Evolutionary conservation across 2,888 invertebrate genomes (phyloP).

Genomic region (Eupithecia insigniata): DNA sequence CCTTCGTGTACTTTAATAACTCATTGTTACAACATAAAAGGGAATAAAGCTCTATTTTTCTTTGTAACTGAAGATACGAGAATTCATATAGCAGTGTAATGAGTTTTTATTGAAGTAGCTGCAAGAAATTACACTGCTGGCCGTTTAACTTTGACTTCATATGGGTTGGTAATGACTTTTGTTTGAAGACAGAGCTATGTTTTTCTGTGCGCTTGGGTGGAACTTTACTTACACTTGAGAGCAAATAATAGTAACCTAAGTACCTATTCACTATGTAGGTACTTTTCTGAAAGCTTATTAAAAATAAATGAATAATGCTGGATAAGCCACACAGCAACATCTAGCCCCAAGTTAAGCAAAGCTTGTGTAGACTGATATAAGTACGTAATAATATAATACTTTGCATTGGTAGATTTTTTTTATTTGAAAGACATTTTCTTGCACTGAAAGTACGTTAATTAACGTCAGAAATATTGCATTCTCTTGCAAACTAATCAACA

Average conservation of each 20-base stretch:
- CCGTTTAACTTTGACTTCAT: constrained; percentile 20
- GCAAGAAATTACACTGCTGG: constrained; percentile 26
- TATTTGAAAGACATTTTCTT: neutral
- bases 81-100: constrained; percentile 28
- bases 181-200: constrained; percentile 22
- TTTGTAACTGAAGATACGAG: constrained; percentile 39
- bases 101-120: constrained; percentile 36
- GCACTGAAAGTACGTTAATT: neutral
- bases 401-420: no score
- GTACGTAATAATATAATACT: no score
- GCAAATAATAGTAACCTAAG: neutral
- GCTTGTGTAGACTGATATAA: no score
- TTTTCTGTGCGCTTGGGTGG: neutral
- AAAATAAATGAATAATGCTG: no score
- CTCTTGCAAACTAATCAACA: constrained; percentile 23
- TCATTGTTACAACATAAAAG: constrained; percentile 54
- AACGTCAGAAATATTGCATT: neutral
- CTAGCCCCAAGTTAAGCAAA: no score
- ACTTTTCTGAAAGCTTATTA: neutral
- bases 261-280: neutral
- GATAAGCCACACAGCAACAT: no score
- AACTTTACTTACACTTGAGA: neutral
- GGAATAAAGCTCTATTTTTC: constrained; percentile 45
- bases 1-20: constrained; percentile 69
- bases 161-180: constrained; percentile 26